Conservation (phyloP, 2,888 invertebrate genomes). For the Melinopterus prodromus region DNA sequence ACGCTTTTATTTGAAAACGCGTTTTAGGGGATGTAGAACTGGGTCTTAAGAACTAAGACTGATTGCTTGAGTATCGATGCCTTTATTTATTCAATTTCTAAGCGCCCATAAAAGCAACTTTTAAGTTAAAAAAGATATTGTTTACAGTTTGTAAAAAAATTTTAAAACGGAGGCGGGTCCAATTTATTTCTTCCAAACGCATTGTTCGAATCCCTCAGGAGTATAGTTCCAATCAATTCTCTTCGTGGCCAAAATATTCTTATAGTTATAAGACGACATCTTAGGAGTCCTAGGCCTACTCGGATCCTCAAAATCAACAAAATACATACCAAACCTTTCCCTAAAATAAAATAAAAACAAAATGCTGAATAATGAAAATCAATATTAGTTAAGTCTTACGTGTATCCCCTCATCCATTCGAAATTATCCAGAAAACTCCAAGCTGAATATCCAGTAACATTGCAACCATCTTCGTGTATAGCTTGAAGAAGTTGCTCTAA, state of each 20-base stretch:
- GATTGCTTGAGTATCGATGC: too few species aligned
- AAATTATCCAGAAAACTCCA: constrained; percentile 83
- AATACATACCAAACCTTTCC: constrained; percentile 70
- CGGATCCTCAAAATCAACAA: constrained; percentile 68
- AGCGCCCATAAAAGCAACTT: not conserved
- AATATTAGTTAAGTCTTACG: constrained; percentile 60
- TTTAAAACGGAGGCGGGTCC: not conserved
- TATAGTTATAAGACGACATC: constrained; percentile 62
- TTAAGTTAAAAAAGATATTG: not conserved
- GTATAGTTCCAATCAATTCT: constrained; percentile 31
- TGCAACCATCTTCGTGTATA: constrained; percentile 64
- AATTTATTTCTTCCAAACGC: constrained; percentile 13
- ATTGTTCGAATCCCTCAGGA: constrained; percentile 19
- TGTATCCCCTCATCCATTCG: constrained; percentile 78
- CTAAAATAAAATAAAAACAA: constrained; percentile 56
- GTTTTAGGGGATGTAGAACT: too few species aligned
- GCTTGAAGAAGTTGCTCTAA: constrained; percentile 60
- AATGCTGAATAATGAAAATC: not conserved
- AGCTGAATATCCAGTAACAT: constrained; percentile 71
- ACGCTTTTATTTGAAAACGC: too few species aligned
- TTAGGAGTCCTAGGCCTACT: constrained; percentile 67
- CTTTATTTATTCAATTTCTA: too few species aligned
- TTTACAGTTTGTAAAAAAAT: not conserved
- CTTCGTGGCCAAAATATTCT: constrained; percentile 27
- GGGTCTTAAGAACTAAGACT: too few species aligned